These are phyloP conservation scores for Pogoniulus pusillus DNA, from an alignment of 2,797 vertebrate species.

Conservation along the genomic window DNA sequence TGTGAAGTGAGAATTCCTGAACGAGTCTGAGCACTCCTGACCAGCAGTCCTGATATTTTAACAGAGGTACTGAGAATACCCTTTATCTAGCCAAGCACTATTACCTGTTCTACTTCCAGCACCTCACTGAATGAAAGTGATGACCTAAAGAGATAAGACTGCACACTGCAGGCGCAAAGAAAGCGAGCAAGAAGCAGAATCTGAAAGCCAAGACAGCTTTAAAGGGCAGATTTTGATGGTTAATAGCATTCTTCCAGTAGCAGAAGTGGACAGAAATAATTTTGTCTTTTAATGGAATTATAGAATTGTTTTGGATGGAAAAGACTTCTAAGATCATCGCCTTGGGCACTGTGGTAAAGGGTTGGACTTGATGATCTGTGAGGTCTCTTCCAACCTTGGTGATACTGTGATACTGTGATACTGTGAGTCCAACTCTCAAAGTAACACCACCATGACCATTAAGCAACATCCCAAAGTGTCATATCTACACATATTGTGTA, in stretches of 20 bases:
- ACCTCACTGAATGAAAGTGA: not conserved
- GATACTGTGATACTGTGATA: no score
- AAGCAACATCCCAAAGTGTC: no score
- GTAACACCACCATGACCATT: no score
- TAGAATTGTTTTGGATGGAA: no score
- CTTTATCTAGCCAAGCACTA: slow-evolving; percentile 37
- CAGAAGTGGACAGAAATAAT: not conserved
- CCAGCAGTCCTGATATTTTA: slow-evolving; percentile 39
- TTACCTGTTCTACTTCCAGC: not conserved
- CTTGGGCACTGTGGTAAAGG: no score
- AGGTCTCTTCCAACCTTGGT: no score
- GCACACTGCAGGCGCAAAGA: not conserved
- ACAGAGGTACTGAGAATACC: not conserved
- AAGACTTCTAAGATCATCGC: no score
- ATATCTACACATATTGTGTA: no score
- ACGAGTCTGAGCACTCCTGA: slow-evolving; percentile 1
- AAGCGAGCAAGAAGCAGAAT: not conserved
- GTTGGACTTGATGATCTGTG: no score
- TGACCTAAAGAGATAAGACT: slow-evolving; percentile 20
- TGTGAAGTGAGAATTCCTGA: slow-evolving; percentile 39
- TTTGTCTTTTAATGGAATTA: not conserved
- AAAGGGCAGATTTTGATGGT: not conserved
- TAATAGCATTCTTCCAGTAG: not conserved
- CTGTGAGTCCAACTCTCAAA: no score
- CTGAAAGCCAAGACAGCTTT: not conserved